Conservation (phyloP, 1,140 invertebrate species). For the Sitophilus oryzae region DNA sequence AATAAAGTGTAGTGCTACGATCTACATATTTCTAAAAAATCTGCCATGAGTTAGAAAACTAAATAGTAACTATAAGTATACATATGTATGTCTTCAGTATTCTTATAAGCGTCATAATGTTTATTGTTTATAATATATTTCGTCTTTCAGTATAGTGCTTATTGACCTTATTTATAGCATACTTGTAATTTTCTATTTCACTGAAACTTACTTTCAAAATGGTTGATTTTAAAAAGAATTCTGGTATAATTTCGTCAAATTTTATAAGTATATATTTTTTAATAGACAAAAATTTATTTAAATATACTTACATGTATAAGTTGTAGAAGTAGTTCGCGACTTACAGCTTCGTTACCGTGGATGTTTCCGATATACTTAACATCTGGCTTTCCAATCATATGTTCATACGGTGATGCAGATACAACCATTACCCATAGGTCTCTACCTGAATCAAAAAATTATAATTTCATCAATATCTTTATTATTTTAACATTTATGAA, state of each 20-base stretch:
- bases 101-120: background rate
- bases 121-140: too few relatives aligned
- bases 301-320: slow-evolving; percentile 67
- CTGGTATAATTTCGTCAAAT: too few relatives aligned
- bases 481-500: background rate
- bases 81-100: too few relatives aligned
- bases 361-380: slow-evolving; percentile 91
- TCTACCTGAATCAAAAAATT: slow-evolving; percentile 53
- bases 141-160: too few relatives aligned
- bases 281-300: background rate
- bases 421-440: slow-evolving; percentile 95
- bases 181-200: too few relatives aligned
- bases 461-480: background rate
- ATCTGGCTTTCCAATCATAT: slow-evolving; percentile 86
- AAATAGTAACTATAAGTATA: too few relatives aligned
- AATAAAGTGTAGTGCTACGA: too few relatives aligned
- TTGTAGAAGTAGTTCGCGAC: slow-evolving; percentile 79
- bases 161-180: too few relatives aligned
- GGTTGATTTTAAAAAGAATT: too few relatives aligned
- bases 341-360: slow-evolving; percentile 86
- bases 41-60: too few relatives aligned
- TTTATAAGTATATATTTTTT: background rate
- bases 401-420: slow-evolving; percentile 79
- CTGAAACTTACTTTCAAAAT: too few relatives aligned
- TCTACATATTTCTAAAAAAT: too few relatives aligned